Percentiles rank a stretch among this genome's conserved stretches.
Conservation (phyloP, 2,888 invertebrate genomes). For the Drosophila buzzatii region DNA sequence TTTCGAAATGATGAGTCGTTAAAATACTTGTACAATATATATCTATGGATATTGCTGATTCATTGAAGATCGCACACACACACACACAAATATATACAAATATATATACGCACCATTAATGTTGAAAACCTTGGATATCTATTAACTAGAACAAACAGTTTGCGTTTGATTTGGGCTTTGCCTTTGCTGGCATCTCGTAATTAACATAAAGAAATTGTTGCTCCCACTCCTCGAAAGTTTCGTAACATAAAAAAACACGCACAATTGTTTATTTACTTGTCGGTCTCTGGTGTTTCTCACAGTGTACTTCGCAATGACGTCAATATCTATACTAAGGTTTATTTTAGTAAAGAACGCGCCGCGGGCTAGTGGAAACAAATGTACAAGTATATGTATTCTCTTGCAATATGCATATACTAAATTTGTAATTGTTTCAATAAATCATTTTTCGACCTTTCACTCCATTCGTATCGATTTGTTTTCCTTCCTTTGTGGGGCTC, state of each 20-base stretch:
- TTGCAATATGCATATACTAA: conserved; percentile 1
- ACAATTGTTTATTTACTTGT: conserved; percentile 62
- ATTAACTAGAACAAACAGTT: conserved; percentile 52
- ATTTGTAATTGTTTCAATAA: conserved; percentile 34
- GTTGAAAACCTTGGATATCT: conserved; percentile 76
- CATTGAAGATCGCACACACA: conserved; percentile 54
- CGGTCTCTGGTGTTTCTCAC: conserved; percentile 52
- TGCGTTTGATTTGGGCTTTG: conserved; percentile 14
- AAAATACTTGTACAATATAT: conserved; percentile 25
- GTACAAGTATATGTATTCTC: conserved; percentile 2
- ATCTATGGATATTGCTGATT: conserved; percentile 53
- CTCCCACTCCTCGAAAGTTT: conserved; percentile 60
- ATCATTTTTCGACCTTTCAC: conserved; percentile 15
- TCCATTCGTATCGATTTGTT: conserved; percentile 3
- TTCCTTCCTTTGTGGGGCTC: background rate
- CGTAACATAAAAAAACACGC: conserved; percentile 38
- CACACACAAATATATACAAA: conserved; percentile 8
- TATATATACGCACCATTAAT: conserved; percentile 78
- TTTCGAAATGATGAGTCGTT: conserved; percentile 67
- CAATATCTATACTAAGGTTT: conserved; percentile 56
- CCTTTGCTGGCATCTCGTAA: conserved; percentile 48
- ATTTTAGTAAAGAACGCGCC: conserved; percentile 40
- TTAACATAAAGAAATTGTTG: conserved; percentile 42
- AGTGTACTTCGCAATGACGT: conserved; percentile 72
- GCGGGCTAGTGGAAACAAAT: conserved; percentile 10